phyloP scores from a whole-genome alignment of 2,888 invertebrate genomes.

The Hyles lineata region DNA sequence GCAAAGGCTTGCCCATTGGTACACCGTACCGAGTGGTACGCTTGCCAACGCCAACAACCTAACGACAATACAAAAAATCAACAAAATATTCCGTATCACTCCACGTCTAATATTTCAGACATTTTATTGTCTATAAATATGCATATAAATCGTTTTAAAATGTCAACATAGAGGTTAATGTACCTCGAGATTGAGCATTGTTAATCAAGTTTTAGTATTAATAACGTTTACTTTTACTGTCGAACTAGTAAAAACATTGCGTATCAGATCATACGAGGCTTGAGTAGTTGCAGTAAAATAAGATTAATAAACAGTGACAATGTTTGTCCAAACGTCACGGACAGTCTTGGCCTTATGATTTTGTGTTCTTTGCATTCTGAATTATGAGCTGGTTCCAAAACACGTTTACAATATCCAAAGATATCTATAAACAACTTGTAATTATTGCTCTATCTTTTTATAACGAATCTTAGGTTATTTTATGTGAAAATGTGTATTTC shows the following conservation, averaged over 20 bases:
- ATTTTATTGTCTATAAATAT: constrained; percentile 35
- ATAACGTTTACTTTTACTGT: constrained; percentile 17
- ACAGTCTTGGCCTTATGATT: too few species aligned
- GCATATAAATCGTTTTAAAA: constrained; percentile 34
- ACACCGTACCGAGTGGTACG: not conserved
- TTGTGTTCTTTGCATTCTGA: too few species aligned
- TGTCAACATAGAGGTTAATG: constrained; percentile 39
- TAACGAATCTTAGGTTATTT: too few species aligned
- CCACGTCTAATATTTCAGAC: constrained; percentile 26
- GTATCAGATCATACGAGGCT: not conserved
- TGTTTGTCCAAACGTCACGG: too few species aligned
- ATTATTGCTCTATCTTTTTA: too few species aligned
- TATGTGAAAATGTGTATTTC: too few species aligned
- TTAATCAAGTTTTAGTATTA: constrained; percentile 25
- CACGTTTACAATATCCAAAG: too few species aligned
- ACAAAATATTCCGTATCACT: not conserved
- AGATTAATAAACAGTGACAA: not conserved
- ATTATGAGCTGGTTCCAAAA: too few species aligned
- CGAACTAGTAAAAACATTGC: not conserved
- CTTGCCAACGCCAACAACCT: not conserved
- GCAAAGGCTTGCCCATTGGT: too few species aligned
- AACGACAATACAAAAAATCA: not conserved
- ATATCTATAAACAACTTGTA: too few species aligned
- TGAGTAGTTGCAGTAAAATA: not conserved
- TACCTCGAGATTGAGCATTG: constrained; percentile 36